Evolutionary conservation across 2,888 invertebrate species (phyloP), one percentile per base, ranked within the genome.

Genomic region (Drosophila hamatofila): DNA sequence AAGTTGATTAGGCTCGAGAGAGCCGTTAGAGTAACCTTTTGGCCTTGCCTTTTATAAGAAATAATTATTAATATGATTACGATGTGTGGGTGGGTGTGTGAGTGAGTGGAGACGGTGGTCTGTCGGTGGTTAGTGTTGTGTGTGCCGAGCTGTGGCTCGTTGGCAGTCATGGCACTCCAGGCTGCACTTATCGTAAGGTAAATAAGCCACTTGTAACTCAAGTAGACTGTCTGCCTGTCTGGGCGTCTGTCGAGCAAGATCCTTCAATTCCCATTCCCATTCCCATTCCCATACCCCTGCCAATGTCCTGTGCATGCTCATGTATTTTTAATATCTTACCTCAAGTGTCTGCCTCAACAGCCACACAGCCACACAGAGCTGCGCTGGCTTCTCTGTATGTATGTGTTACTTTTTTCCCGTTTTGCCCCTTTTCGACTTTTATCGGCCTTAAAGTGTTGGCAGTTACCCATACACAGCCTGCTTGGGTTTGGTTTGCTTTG

Each of bases 61-160:
- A 86, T 86, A 86, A 86, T 86, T 87, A 86, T 87, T 89, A 87
- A 89, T 86, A 89, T 86, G 87, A 82, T 89, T 89, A 89, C 71
- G 61, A 51, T 51, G 63, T 41, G 64, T 30, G 72, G 12, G 9
- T 0, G 7, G 14, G 16, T 3, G 39, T 33, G 39, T 21, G 14
- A 16, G 12, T 62, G 48, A 2, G 30, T 2, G 30, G 3, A 3
- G n/a, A 3, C 8, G 30, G 12, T 2, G 23, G 51, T 11, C 8
- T 6, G 16, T 21, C 8, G 33, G 44, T 46, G 35, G 23, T 25
- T n/a, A 55, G 57, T 30, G 46, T 27, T 44, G 56, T 33, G 23
- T n/a, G 63, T 33, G 64, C 25, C 44, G 39, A 46, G 76, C 30
- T 58, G 42, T 51, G 76, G 51, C 54, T 69, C 52, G 66, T 76